Conservation (phyloP, 1,140 invertebrate species). For the Gryon sp. region DNA sequence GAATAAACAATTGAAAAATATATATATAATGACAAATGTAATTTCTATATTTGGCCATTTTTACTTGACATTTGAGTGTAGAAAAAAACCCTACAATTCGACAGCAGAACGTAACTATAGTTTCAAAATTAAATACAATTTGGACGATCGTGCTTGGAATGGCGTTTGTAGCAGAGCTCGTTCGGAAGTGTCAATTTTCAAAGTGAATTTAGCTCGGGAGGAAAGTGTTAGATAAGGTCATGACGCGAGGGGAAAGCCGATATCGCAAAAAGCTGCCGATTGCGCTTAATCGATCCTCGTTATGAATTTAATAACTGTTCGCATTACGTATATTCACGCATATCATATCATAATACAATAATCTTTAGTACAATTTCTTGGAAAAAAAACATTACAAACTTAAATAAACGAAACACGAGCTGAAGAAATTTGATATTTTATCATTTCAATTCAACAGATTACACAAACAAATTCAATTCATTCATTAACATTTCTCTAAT, state of each 20-base stretch:
- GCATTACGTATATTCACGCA: background rate
- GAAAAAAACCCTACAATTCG: too few relatives aligned
- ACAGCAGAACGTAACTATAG: background rate
- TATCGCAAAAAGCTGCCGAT: slow-evolving; percentile 25
- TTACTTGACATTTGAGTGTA: too few relatives aligned
- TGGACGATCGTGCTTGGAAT: slow-evolving; percentile 18
- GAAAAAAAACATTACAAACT: background rate
- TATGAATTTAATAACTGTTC: slow-evolving; percentile 19
- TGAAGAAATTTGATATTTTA: background rate
- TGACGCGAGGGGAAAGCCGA: slow-evolving; percentile 31
- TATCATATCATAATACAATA: background rate
- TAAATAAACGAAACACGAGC: too few relatives aligned
- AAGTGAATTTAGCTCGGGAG: slow-evolving; percentile 25
- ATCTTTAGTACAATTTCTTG: background rate
- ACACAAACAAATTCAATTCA: too few relatives aligned
- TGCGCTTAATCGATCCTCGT: slow-evolving; percentile 1
- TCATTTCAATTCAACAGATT: background rate
- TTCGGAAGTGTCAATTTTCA: slow-evolving; percentile 42
- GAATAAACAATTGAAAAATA: too few relatives aligned
- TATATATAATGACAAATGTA: too few relatives aligned
- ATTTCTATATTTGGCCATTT: too few relatives aligned
- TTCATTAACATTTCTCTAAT: too few relatives aligned
- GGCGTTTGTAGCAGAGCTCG: background rate
- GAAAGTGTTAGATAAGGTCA: slow-evolving; percentile 34
- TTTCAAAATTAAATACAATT: slow-evolving; percentile 8